Base-by-base conservation (phyloP, 2,113 vertebrate species). In the Actenoides lindsayi region DNA sequence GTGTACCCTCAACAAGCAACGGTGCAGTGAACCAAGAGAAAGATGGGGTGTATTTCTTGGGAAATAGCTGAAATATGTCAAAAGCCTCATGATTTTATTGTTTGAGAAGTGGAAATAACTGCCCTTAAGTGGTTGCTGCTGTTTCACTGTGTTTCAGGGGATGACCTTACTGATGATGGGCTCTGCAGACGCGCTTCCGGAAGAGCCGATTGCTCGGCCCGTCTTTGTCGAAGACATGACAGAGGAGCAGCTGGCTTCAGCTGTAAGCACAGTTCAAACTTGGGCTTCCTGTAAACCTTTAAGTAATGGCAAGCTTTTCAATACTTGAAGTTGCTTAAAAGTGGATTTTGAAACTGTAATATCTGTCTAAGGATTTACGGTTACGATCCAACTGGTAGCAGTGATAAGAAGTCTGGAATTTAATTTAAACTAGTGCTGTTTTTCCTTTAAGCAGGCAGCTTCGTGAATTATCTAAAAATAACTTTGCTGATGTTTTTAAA, bases 171-270 rank as follows among this genome's bases (percentile, higher is more conserved):
- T 99, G 67, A 99, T 99, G 99, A 99, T 99, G 99, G 99, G 99
- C 20, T 99, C 99, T 0, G 99, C 99, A 44, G 99, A 99, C 1
- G 99, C 99, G 3, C 98, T 99, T 83, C 99, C 99, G 0, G 99
- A 99, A 87, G 99, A 99, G 80, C 99, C 99, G 2, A 88, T 98
- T 35, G 98, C 99, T 76, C 98, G 99, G 33, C 99, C 99, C 16
- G 98, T 99, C 97, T 99, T 99, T 87, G 99, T 99, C 8, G 99
- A 99, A 98, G 99, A 99, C 96, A 99, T 99, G 99, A 99, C 99
- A 28, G 99, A 99, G 97, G 99, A 99, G 94, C 99, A 99, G 98
- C 96, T 99, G 89, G 99, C 99, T 64, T 99, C 99, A 46, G 99
- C 99, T 77, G 99, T 99, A 98, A 99, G 99, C 97, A 5, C 50